phyloP scores from a whole-genome alignment of 2,797 vertebrate species.

The Nannoperca obscura region DNA sequence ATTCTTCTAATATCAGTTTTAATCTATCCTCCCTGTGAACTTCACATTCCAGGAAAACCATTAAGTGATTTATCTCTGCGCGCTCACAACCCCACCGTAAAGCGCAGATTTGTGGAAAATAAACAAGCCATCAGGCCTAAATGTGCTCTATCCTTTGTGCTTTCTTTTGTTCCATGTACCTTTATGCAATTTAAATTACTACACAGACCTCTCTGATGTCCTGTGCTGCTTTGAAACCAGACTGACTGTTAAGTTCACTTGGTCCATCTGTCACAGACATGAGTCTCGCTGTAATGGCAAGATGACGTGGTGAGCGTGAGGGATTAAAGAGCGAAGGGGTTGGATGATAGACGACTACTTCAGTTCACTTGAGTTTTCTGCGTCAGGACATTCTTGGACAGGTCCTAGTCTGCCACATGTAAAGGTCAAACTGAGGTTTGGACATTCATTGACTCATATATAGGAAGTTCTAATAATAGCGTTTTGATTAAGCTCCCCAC shows the following conservation, averaged over 20 bases:
- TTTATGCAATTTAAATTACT: conserved; percentile 49
- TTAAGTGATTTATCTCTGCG: conserved; percentile 78
- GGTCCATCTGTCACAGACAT: conserved; percentile 25
- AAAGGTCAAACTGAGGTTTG: conserved; percentile 40
- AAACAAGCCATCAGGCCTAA: conserved; percentile 75
- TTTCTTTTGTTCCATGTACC: too few relatives aligned
- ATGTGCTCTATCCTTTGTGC: conserved; percentile 60
- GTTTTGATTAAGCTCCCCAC: conserved; percentile 3
- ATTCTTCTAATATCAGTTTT: conserved; percentile 54
- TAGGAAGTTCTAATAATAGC: neutral
- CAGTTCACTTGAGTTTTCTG: conserved; percentile 20
- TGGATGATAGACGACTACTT: conserved; percentile 41
- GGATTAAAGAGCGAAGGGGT: conserved; percentile 35
- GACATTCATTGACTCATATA: neutral
- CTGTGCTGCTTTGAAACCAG: conserved; percentile 27
- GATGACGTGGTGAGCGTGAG: conserved; percentile 12
- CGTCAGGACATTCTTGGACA: conserved; percentile 42
- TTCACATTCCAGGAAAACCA: conserved; percentile 83
- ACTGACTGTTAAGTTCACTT: conserved; percentile 11
- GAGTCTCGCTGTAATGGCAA: conserved; percentile 8
- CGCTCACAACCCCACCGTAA: conserved; percentile 61
- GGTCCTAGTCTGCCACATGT: conserved; percentile 7
- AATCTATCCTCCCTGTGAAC: conserved; percentile 78
- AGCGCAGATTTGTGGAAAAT: conserved; percentile 64
- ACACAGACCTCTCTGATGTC: conserved; percentile 10